A percentile compares a stretch with the other conserved stretches of the same genome.
These are phyloP conservation scores for Rotaria magnacalcarata DNA, from an alignment of 2,888 invertebrate species.

Conservation along the genomic window DNA sequence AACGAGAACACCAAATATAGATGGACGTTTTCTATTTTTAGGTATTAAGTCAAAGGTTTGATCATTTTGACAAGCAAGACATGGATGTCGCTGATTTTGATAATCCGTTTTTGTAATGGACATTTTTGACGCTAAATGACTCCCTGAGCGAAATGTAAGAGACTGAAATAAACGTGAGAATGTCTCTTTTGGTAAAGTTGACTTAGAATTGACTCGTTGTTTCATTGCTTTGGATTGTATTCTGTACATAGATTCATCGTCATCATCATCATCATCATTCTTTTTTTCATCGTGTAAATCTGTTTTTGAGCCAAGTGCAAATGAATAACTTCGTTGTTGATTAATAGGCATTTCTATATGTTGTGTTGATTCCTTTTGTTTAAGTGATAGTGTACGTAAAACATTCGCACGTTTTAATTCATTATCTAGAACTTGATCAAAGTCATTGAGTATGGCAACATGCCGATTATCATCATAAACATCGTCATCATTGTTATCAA, in stretches of 20 bases:
- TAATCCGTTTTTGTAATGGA: background rate
- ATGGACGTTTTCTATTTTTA: constrained; percentile 14
- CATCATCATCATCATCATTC: background rate
- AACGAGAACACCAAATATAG: constrained; percentile 25
- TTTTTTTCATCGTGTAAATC: background rate
- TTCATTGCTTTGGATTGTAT: background rate
- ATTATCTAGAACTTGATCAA: constrained; percentile 24
- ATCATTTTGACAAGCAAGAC: background rate
- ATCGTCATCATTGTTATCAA: background rate
- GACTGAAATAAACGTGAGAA: constrained; percentile 28
- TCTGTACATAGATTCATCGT: background rate
- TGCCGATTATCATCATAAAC: no score
- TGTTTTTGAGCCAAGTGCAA: constrained; percentile 21
- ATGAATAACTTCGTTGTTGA: constrained; percentile 32
- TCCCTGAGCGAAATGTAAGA: constrained; percentile 9
- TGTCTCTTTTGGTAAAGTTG: constrained; percentile 35
- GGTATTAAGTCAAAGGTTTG: background rate
- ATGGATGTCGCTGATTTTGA: background rate
- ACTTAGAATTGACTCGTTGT: background rate
- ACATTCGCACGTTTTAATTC: background rate
- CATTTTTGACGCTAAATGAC: background rate
- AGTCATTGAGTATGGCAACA: background rate
- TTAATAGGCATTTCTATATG: background rate
- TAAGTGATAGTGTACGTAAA: background rate
- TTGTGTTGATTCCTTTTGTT: background rate